Evolutionary conservation across 2,888 invertebrate species (phyloP).

Genomic region (Epinotia bilunana): DNA sequence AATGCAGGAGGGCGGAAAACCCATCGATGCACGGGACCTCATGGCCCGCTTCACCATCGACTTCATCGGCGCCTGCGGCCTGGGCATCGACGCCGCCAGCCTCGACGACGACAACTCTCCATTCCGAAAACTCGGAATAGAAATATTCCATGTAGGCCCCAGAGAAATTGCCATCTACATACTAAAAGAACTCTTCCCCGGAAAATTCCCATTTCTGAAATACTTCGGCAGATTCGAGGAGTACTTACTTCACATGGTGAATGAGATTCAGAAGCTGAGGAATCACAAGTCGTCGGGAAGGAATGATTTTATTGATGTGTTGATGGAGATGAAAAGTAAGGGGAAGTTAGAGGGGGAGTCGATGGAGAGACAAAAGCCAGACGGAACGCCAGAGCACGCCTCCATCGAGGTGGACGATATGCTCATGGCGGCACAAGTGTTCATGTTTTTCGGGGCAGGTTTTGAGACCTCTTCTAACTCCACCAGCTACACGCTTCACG

Average conservation of each 20-base stretch:
- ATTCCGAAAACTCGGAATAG: conserved; percentile 62
- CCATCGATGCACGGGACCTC: conserved; percentile 54
- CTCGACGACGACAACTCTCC: conserved; percentile 63
- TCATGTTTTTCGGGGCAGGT: conserved; percentile 74
- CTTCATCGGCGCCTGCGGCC: conserved; percentile 70
- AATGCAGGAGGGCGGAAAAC: background rate
- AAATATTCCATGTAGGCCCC: conserved; percentile 56
- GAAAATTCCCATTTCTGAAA: conserved; percentile 33
- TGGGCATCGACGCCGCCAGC: conserved; percentile 67
- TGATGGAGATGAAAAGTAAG: conserved; percentile 45
- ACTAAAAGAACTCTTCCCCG: conserved; percentile 61
- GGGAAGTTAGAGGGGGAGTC: conserved; percentile 30
- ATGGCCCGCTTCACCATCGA: conserved; percentile 73
- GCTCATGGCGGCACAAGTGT: conserved; percentile 64
- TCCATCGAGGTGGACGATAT: conserved; percentile 61
- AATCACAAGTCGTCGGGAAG: conserved; percentile 28
- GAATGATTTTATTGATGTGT: conserved; percentile 49
- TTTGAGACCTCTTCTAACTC: conserved; percentile 77
- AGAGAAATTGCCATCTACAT: conserved; percentile 52
- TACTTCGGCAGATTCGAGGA: conserved; percentile 18
- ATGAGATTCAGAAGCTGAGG: conserved; percentile 41
- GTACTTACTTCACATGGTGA: conserved; percentile 43
- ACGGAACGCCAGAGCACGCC: conserved; percentile 55
- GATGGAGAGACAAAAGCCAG: conserved; percentile 53
- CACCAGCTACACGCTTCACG: conserved; percentile 68